A percentile compares a stretch with the other conserved stretches of the same genome.
Conservation (phyloP, 2,888 invertebrate genomes). For the Embidobia sp. region DNA sequence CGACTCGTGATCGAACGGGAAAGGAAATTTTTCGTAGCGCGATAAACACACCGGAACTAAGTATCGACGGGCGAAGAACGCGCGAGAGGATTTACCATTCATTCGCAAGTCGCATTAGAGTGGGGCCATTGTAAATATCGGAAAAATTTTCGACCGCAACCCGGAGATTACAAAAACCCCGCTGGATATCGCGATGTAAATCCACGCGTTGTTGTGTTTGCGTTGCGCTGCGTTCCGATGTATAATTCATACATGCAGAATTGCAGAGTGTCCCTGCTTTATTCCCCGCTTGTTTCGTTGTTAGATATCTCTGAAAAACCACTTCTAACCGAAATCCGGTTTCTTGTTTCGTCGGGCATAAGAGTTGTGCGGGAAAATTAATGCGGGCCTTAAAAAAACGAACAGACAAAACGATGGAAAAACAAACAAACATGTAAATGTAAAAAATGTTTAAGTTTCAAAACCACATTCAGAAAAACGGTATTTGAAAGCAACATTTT, state of each 20-base stretch:
- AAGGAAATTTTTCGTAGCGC: constrained; percentile 6
- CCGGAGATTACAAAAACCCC: constrained; percentile 43
- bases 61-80: constrained; percentile 15
- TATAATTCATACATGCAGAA: constrained; percentile 49
- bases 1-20: constrained; percentile 1
- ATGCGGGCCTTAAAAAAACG: too few relatives aligned
- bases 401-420: too few relatives aligned
- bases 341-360: not conserved
- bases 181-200: constrained; percentile 47
- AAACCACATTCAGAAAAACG: too few relatives aligned
- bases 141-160: constrained; percentile 25
- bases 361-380: too few relatives aligned
- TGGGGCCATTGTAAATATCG: constrained; percentile 38
- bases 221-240: constrained; percentile 20
- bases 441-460: too few relatives aligned
- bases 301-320: constrained; percentile 17
- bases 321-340: constrained; percentile 17
- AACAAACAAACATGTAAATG: too few relatives aligned
- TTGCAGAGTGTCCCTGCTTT: constrained; percentile 30
- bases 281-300: constrained; percentile 16
- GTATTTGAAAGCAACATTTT: too few relatives aligned
- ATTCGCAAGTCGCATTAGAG: constrained; percentile 26
- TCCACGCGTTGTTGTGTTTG: constrained; percentile 26
- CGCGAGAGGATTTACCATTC: constrained; percentile 25
- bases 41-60: constrained; percentile 15